Conservation (phyloP, 2,113 vertebrate genomes). For the Alexandromys fortis region DNA sequence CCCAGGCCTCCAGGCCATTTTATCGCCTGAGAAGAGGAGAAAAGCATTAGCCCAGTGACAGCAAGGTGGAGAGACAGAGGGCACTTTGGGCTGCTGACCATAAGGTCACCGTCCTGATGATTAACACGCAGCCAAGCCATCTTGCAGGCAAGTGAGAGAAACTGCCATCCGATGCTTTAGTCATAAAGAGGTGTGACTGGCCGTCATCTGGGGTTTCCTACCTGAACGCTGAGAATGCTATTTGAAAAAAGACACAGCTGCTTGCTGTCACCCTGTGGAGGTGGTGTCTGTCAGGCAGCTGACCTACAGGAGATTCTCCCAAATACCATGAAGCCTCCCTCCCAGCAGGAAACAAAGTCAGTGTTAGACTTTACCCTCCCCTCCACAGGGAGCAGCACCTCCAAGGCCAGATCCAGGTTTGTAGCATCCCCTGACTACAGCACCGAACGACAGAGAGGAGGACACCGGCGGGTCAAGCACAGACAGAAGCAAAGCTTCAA, state of each 20-base stretch:
- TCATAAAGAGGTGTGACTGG: not conserved
- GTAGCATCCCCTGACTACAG: not conserved
- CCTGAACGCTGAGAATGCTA: not conserved
- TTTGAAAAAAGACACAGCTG: not conserved
- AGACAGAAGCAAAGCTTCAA: slow-evolving; percentile 40
- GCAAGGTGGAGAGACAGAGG: not conserved
- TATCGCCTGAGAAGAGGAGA: not conserved
- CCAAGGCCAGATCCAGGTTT: not conserved
- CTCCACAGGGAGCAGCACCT: not conserved
- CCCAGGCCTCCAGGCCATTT: not conserved
- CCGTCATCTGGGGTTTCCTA: not conserved
- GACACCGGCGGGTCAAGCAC: not conserved
- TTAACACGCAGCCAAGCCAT: not conserved
- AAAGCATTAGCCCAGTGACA: not conserved
- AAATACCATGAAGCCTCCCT: not conserved
- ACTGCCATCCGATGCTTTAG: not conserved
- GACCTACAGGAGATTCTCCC: not conserved
- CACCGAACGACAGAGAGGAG: not conserved
- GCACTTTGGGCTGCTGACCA: not conserved
- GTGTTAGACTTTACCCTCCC: not conserved
- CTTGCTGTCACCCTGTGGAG: not conserved
- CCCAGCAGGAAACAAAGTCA: not conserved
- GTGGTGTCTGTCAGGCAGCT: not conserved
- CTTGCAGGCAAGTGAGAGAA: not conserved
- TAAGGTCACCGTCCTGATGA: not conserved